Percentiles rank a stretch among this genome's conserved stretches.
Conservation (phyloP, 2,113 vertebrate genomes). For the Perca flavescens region DNA sequence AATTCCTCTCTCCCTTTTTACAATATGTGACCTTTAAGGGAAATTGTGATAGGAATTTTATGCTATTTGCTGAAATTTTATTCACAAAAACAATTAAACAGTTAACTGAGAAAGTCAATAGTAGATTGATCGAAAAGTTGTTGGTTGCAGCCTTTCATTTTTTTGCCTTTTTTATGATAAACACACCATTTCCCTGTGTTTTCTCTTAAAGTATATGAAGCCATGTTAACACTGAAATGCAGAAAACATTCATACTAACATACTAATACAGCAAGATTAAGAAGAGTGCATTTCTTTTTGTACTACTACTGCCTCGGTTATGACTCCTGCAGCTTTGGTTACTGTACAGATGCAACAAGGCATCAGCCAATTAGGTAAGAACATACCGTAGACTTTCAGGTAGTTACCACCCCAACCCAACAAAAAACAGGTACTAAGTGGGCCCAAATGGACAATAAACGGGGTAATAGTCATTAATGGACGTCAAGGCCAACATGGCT, state of each 20-base stretch:
- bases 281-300: neutral
- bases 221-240: neutral
- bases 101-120: neutral
- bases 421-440: slow-evolving; percentile 54
- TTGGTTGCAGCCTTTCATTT: neutral
- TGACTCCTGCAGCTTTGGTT: neutral
- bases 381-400: slow-evolving; percentile 35
- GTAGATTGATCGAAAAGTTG: neutral
- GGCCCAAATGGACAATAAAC: slow-evolving; percentile 64
- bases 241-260: neutral
- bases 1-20: too few species aligned
- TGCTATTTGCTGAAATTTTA: neutral
- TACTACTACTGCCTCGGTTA: neutral
- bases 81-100: neutral
- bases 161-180: neutral
- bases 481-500: slow-evolving; percentile 49
- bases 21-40: too few species aligned
- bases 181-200: neutral
- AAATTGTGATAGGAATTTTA: neutral
- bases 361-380: slow-evolving; percentile 49
- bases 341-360: slow-evolving; percentile 30
- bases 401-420: slow-evolving; percentile 43
- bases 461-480: slow-evolving; percentile 58
- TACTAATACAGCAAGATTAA: neutral
- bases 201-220: neutral